phyloP scores from a whole-genome alignment of 2,888 invertebrate species.

The Tipula confusa region DNA sequence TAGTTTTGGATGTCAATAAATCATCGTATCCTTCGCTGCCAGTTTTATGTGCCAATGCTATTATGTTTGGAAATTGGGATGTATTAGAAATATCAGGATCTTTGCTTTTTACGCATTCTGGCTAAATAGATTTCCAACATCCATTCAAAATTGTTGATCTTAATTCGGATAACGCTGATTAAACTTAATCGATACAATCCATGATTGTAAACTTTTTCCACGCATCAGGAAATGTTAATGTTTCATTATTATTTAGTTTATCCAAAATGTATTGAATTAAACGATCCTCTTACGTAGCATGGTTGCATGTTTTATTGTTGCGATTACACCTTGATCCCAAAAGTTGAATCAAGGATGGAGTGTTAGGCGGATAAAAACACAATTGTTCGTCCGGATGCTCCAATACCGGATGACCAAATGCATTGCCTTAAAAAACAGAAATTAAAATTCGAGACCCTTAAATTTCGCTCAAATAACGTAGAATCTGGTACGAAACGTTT shows the following conservation, averaged over 20 bases:
- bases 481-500: not conserved
- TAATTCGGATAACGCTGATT: not conserved
- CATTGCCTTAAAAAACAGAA: not conserved
- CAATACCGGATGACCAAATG: no score
- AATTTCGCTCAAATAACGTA: not conserved
- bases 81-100: slow-evolving; percentile 29
- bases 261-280: no score
- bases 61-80: not conserved
- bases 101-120: slow-evolving; percentile 12
- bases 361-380: no score
- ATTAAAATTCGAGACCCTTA: not conserved
- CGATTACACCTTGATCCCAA: no score
- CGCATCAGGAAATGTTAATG: no score
- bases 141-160: not conserved
- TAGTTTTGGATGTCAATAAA: not conserved
- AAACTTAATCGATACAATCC: not conserved
- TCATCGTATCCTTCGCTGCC: slow-evolving; percentile 31
- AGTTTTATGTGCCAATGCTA: slow-evolving; percentile 29
- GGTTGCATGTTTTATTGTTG: no score
- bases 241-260: no score
- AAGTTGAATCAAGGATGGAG: no score
- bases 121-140: not conserved
- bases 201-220: not conserved
- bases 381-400: no score
- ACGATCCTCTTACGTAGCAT: no score